phyloP scores from a whole-genome alignment of 35 echinoderm and acorn worm species.

The Hemicentrotus pulcherrimus region DNA sequence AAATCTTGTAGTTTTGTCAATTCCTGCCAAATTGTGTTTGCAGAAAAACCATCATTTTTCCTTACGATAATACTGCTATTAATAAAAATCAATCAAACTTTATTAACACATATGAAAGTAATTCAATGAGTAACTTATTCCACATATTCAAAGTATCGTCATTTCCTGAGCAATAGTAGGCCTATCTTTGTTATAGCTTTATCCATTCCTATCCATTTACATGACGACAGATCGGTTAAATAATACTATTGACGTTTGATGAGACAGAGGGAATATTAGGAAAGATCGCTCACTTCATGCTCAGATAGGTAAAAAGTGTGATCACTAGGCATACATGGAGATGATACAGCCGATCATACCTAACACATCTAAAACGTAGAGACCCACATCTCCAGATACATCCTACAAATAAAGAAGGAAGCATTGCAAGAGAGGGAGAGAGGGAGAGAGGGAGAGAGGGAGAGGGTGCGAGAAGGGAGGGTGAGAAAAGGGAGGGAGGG shows the following conservation, averaged over 20 bases:
- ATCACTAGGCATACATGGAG: conserved; percentile 50
- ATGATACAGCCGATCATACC: conserved; percentile 56
- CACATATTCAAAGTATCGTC: too few relatives aligned
- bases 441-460: not conserved
- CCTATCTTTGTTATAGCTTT: too few relatives aligned
- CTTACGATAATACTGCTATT: too few relatives aligned
- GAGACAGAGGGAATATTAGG: not conserved
- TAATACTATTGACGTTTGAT: too few relatives aligned
- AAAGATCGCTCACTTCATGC: conserved; percentile 45
- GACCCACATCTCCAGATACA: conserved; percentile 42
- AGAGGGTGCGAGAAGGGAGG: too few relatives aligned
- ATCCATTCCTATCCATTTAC: too few relatives aligned
- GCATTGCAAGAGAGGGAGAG: not conserved
- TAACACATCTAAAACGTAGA: conserved; percentile 32
- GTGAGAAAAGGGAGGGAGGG: not conserved
- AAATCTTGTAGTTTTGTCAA: not conserved
- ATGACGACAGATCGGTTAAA: too few relatives aligned
- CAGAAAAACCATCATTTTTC: not conserved
- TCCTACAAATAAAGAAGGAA: conserved; percentile 35
- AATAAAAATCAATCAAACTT: too few relatives aligned
- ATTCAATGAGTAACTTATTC: too few relatives aligned
- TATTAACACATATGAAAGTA: too few relatives aligned
- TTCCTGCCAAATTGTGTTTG: not conserved
- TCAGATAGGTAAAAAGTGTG: conserved; percentile 43
- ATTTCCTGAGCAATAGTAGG: too few relatives aligned